Evolutionary conservation across 2,888 invertebrate species (phyloP), one percentile per base, ranked within the genome.

Genomic region (Mythimna ferrago): DNA sequence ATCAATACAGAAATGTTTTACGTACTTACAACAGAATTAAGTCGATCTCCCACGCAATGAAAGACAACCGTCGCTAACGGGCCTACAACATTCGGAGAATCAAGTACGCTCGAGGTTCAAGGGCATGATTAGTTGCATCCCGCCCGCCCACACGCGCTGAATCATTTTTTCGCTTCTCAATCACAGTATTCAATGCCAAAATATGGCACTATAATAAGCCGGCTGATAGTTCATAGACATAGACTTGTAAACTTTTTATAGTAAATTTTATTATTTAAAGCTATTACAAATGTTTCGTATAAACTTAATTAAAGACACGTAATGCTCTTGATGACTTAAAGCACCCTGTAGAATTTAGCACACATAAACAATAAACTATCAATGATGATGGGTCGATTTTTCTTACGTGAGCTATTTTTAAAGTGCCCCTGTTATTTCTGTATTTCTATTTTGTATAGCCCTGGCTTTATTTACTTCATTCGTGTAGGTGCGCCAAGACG

Each of bases 401-500:
- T 86, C 82, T 83, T 82, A 82, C 81, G 73, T 81, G 82, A 81
- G 81, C 90, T 91, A 91, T 86, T 89, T 91, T 90, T 91, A 91
- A 85, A 84, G 88, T 87, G 87, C 87, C 84, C 83, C 84, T 87
- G 91, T 90, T 94, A 93, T 94, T 93, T 94, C 88, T 86, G 91
- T 92, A 89, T 90, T 92, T 92, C 92, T 93, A 93, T 94, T 93
- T 93, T 92, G 91, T 92, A 87, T 91, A 93, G 90, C 93, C 92
- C 93, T 93, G 92, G 91, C 91, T 93, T 91, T 93, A 93, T 93
- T 93, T 93, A 93, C 93, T 92, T 91, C 90, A 88, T 84, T 87
- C 88, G 93, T 85, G 91, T 90, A 91, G 92, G 91, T 93, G 94
- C 94, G 96, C 95, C 96, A 96, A 96, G 91, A 94, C 92, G 94